Evolutionary conservation across 2,113 vertebrate genomes (phyloP).

Genomic region (Phycodurus eques): DNA sequence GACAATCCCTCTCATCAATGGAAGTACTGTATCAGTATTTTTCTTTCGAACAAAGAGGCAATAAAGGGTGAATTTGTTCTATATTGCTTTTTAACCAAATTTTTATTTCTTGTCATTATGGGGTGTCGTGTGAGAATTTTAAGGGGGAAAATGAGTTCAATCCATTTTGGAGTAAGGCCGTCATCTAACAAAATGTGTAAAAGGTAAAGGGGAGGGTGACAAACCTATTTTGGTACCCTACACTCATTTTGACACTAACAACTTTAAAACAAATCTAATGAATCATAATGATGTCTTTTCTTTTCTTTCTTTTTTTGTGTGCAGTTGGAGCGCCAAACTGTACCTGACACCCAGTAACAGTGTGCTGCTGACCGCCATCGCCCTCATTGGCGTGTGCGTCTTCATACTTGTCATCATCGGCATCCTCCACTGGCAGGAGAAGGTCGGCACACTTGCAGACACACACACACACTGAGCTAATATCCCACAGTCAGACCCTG

Average conservation of each 20-base stretch:
- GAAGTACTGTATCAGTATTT: too few relatives aligned
- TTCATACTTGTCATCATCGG: conserved; percentile 97
- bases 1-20: too few relatives aligned
- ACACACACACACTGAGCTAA: background rate
- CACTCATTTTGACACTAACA: background rate
- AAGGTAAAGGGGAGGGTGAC: too few relatives aligned
- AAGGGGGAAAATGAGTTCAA: too few relatives aligned
- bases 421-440: conserved; percentile 97
- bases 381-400: conserved; percentile 92
- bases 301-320: background rate
- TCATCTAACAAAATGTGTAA: too few relatives aligned
- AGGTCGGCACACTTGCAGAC: conserved; percentile 76
- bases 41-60: too few relatives aligned
- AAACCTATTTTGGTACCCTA: background rate
- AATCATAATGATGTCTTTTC: background rate
- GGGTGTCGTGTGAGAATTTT: too few relatives aligned
- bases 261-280: too few relatives aligned
- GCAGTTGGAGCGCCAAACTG: conserved; percentile 94
- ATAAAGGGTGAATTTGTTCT: too few relatives aligned
- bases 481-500: conserved; percentile 34
- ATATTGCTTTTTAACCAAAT: too few relatives aligned
- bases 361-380: conserved; percentile 92
- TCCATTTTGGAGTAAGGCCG: too few relatives aligned
- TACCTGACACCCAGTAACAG: conserved; percentile 98
- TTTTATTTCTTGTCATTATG: too few relatives aligned